Conservation (phyloP, 2,113 vertebrate genomes). For the Actenoides lindsayi region DNA sequence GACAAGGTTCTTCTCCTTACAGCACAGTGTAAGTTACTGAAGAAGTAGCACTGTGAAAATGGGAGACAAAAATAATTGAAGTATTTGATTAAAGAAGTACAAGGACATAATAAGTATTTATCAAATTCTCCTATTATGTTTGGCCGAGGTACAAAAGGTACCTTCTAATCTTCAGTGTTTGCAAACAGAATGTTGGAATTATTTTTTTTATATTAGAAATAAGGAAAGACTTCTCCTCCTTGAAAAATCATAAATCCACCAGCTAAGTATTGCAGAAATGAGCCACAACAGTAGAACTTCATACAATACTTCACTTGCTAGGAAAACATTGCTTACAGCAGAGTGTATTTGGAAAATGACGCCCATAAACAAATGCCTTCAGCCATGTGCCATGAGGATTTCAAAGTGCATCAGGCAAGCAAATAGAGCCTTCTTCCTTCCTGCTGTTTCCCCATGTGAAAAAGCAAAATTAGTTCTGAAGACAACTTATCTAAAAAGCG, state of each 20-base stretch:
- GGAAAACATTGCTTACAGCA: not conserved
- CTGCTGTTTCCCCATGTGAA: not conserved
- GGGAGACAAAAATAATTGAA: slow-evolving; percentile 2
- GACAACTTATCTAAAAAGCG: not conserved
- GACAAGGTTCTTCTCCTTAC: not conserved
- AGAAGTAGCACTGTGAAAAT: not conserved
- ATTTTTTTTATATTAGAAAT: not conserved
- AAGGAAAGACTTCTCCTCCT: not conserved
- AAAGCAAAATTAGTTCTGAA: not conserved
- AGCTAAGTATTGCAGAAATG: not conserved
- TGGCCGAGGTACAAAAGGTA: slow-evolving; percentile 12
- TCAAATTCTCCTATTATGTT: not conserved
- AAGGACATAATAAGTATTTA: slow-evolving; percentile 9
- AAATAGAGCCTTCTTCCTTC: not conserved
- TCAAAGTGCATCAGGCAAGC: not conserved
- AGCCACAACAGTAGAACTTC: not conserved
- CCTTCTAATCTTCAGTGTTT: not conserved
- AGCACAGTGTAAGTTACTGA: not conserved
- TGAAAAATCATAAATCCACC: not conserved
- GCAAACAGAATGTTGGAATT: not conserved
- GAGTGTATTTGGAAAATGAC: not conserved
- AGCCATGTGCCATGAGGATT: not conserved
- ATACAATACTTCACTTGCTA: not conserved
- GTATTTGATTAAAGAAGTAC: not conserved
- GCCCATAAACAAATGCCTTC: not conserved